Evolutionary conservation across 2,113 vertebrate genomes (phyloP).

Genomic region (Barnardius zonarius): DNA sequence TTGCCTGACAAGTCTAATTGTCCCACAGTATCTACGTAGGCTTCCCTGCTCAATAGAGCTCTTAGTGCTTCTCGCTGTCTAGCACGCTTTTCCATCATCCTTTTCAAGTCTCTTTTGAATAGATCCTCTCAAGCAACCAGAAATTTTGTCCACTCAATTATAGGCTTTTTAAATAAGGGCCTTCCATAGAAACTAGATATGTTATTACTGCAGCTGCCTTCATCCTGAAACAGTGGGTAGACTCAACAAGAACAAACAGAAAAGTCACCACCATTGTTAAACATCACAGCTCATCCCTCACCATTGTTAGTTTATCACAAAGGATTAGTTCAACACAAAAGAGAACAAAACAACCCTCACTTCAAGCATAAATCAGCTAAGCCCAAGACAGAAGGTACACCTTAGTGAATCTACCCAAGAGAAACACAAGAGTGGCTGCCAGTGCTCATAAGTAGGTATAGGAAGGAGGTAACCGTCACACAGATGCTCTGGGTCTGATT

Average conservation of each 20-base stretch:
- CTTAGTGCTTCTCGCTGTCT: background rate
- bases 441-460: background rate
- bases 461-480: background rate
- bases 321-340: background rate
- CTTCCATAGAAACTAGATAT: conserved; percentile 36
- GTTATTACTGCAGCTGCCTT: conserved; percentile 33
- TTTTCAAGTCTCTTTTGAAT: conserved; percentile 59
- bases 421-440: background rate
- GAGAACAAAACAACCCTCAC: conserved; percentile 7
- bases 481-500: background rate
- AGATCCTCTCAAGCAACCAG: conserved; percentile 51
- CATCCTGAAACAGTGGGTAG: background rate
- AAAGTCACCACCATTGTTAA: conserved; percentile 8
- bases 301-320: background rate
- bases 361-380: background rate
- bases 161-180: conserved; percentile 62
- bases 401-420: background rate
- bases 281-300: background rate
- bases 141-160: conserved; percentile 70
- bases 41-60: background rate
- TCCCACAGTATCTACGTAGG: conserved; percentile 2
- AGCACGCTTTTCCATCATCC: background rate
- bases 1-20: background rate
- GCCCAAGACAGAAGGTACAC: background rate
- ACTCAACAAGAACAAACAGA: background rate